Conservation (phyloP, 2,888 invertebrate species). For the Pegoplata infirma region DNA sequence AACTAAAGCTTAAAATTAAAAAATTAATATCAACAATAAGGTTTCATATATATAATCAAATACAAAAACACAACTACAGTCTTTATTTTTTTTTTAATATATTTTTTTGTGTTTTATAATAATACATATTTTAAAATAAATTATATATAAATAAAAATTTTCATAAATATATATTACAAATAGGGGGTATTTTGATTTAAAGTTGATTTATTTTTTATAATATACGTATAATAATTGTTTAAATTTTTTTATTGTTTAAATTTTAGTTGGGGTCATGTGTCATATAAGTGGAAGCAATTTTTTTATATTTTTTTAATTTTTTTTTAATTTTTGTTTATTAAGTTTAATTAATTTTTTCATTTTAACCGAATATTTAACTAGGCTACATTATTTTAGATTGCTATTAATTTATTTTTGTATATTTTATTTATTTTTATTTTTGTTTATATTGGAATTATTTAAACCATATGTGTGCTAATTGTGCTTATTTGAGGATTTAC, state of each 20-base stretch:
- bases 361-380: conserved; percentile 3
- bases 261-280: conserved; percentile 8
- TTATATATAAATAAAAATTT: conserved; percentile 21
- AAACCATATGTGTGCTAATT: conserved; percentile 39
- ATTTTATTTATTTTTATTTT: conserved; percentile 11
- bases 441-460: too few relatives aligned
- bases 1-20: background rate
- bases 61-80: conserved; percentile 69
- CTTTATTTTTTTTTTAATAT: conserved; percentile 64
- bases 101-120: conserved; percentile 4
- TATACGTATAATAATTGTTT: conserved; percentile 41
- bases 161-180: too few relatives aligned
- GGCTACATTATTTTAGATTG: conserved; percentile 2
- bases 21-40: conserved; percentile 10
- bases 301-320: conserved; percentile 6
- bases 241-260: conserved; percentile 1
- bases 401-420: background rate
- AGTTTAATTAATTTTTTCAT: conserved; percentile 12
- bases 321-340: conserved; percentile 22
- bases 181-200: conserved; percentile 21
- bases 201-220: conserved; percentile 50
- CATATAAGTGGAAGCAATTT: conserved; percentile 69
- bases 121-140: conserved; percentile 11
- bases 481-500: too few relatives aligned
- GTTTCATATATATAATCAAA: background rate